These are phyloP conservation scores for Myotis myotis DNA, from an alignment of 2,797 vertebrate genomes.

Conservation along the genomic window DNA sequence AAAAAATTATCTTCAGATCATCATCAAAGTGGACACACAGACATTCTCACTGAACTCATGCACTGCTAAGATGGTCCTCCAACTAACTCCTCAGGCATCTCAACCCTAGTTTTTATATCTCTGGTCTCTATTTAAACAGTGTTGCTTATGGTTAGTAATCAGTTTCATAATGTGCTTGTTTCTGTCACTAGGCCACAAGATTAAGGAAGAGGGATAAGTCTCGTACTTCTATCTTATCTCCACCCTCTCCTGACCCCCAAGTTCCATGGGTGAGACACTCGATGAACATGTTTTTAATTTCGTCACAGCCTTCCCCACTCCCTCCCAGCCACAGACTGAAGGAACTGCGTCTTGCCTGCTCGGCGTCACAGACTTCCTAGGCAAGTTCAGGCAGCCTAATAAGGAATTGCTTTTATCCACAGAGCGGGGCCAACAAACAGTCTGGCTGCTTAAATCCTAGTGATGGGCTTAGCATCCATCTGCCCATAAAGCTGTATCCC, in stretches of 20 bases:
- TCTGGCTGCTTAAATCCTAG: not conserved
- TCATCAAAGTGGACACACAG: not conserved
- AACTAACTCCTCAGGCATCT: not conserved
- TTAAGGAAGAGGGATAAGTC: not conserved
- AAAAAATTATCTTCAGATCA: slow-evolving; percentile 22
- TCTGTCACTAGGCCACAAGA: not conserved
- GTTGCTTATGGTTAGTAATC: not conserved
- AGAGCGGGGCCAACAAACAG: not conserved
- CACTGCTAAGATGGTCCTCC: not conserved
- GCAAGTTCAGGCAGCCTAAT: not conserved
- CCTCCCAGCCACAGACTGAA: not conserved
- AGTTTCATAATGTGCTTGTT: not conserved
- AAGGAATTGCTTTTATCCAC: not conserved
- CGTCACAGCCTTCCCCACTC: not conserved
- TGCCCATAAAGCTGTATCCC: not conserved
- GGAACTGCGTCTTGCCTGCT: not conserved
- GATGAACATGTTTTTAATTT: not conserved
- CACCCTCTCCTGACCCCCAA: not conserved
- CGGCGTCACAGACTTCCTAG: not conserved
- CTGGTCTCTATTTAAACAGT: not conserved
- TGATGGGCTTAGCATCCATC: not conserved
- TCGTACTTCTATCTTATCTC: not conserved
- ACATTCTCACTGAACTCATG: not conserved
- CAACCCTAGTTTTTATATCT: not conserved
- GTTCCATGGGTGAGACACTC: not conserved